Evolutionary conservation across 1,140 invertebrate genomes (phyloP).

Genomic region (Oryctes rhinoceros): DNA sequence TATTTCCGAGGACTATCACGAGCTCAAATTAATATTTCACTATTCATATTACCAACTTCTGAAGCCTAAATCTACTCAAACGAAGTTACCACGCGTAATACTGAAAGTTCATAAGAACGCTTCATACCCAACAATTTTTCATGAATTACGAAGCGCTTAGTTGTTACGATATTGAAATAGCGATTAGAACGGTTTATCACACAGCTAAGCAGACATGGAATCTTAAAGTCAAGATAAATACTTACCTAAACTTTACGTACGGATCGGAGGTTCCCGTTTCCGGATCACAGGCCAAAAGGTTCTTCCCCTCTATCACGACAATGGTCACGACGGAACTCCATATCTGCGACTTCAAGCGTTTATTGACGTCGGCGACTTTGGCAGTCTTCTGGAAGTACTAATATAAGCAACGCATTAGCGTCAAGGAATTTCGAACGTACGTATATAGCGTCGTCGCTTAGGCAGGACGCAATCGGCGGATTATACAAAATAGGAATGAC

Average conservation of each 20-base stretch:
- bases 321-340: conserved; percentile 97
- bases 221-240: background rate
- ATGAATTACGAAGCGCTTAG: too few species aligned
- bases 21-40: too few species aligned
- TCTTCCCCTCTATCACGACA: conserved; percentile 92
- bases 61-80: too few species aligned
- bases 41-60: too few species aligned
- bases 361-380: conserved; percentile 79
- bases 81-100: too few species aligned
- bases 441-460: background rate
- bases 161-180: too few species aligned
- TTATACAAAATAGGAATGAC: conserved; percentile 15
- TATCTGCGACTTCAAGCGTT: conserved; percentile 87
- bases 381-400: conserved; percentile 84
- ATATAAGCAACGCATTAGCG: background rate
- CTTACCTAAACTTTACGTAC: conserved; percentile 94
- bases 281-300: conserved; percentile 87
- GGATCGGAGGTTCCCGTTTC: conserved; percentile 90
- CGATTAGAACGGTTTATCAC: too few species aligned
- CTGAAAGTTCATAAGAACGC: too few species aligned
- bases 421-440: background rate
- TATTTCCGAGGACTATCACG: too few species aligned
- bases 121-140: too few species aligned
- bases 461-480: background rate
- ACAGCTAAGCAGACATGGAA: too few species aligned